A percentile compares a stretch with the other conserved stretches of the same genome.
These are phyloP conservation scores for Tinea pellionella DNA, from an alignment of 2,888 invertebrate species.

Conservation along the genomic window DNA sequence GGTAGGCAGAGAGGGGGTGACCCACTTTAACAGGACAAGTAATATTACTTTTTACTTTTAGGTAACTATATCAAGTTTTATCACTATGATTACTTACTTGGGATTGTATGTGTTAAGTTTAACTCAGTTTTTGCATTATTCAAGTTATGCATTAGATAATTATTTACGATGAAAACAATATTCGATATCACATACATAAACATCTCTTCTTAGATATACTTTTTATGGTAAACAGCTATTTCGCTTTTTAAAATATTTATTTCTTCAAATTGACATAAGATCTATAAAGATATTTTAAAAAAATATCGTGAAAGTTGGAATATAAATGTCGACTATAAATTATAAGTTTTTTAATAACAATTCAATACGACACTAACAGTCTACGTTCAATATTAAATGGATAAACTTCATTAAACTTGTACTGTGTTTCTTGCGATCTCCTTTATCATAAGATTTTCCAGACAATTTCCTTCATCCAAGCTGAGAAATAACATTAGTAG, in stretches of 20 bases:
- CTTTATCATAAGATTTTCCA: slow-evolving; percentile 5
- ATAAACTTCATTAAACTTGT: neutral
- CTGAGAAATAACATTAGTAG: neutral
- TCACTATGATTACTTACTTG: slow-evolving; percentile 32
- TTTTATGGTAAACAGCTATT: too few species aligned
- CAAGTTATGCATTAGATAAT: neutral
- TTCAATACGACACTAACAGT: neutral
- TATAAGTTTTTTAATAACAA: neutral
- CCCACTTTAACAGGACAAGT: slow-evolving; percentile 70
- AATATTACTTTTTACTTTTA: slow-evolving; percentile 71
- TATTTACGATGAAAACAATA: neutral
- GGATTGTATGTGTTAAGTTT: slow-evolving; percentile 7
- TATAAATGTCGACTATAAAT: neutral
- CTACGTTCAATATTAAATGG: slow-evolving; percentile 1
- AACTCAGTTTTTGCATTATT: neutral
- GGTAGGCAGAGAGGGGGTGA: slow-evolving; percentile 43
- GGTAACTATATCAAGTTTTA: slow-evolving; percentile 70
- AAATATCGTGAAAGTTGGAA: too few species aligned
- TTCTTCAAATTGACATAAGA: too few species aligned
- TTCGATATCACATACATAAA: neutral
- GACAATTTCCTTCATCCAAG: neutral
- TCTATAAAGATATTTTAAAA: too few species aligned
- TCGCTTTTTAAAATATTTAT: too few species aligned
- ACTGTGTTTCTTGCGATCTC: slow-evolving; percentile 1
- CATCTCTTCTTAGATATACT: too few species aligned